Conservation (phyloP, 2,797 vertebrate genomes). For the Diglossa cyanea region DNA sequence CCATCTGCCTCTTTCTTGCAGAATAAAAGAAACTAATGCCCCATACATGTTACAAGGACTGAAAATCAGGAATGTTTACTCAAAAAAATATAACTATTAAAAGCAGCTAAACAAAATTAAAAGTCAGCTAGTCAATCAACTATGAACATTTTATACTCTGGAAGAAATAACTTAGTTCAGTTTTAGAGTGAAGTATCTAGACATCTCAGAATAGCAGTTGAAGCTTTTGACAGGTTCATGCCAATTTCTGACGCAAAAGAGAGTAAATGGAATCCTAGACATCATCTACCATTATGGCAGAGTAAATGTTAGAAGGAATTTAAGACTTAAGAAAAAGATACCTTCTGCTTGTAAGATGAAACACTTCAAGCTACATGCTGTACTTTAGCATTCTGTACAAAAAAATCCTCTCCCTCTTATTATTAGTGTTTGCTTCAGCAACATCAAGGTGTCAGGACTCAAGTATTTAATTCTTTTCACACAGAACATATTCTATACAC, state of each 20-base stretch:
- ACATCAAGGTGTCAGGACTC: neutral
- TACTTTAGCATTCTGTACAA: neutral
- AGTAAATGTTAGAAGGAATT: neutral
- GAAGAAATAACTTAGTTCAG: neutral
- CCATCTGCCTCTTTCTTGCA: neutral
- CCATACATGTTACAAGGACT: neutral
- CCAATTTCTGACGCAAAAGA: neutral
- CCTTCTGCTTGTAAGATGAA: neutral
- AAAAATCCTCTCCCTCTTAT: neutral
- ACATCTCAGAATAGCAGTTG: neutral
- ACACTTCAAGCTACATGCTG: neutral
- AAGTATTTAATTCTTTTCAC: neutral
- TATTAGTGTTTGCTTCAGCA: neutral
- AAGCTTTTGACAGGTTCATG: neutral
- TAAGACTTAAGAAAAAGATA: neutral
- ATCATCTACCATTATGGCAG: neutral
- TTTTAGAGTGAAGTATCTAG: neutral
- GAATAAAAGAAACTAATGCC: neutral
- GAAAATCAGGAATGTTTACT: neutral
- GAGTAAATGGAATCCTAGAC: neutral
- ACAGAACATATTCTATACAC: neutral
- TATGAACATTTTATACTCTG: neutral
- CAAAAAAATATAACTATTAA: neutral
- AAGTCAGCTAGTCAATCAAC: neutral
- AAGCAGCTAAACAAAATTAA: neutral